Conservation (phyloP, 2,888 invertebrate genomes). For the Trileptium ribeirensis region DNA sequence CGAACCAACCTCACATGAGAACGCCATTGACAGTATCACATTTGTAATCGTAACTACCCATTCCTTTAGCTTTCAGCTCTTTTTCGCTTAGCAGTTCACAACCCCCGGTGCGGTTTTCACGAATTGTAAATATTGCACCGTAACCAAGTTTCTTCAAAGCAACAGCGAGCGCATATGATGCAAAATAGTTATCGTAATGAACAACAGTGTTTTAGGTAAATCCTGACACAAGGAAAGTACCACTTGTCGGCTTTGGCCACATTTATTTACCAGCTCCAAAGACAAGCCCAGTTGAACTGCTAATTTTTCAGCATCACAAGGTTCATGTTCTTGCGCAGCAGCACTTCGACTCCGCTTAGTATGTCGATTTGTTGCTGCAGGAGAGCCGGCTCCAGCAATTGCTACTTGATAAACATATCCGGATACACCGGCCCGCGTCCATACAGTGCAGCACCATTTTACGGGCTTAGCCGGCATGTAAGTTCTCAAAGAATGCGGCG, state of each 20-base stretch:
- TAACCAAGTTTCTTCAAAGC: neutral
- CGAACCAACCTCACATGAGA: constrained; percentile 41
- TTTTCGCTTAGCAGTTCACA: too few relatives aligned
- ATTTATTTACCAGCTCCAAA: too few relatives aligned
- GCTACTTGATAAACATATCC: constrained; percentile 18
- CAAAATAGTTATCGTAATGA: neutral
- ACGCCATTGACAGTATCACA: constrained; percentile 15
- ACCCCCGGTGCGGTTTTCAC: neutral
- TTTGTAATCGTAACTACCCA: neutral
- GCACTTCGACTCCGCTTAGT: too few relatives aligned
- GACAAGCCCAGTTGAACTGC: too few relatives aligned
- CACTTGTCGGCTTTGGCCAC: neutral
- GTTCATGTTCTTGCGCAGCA: too few relatives aligned
- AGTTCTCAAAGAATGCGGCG: neutral
- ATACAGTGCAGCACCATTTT: constrained; percentile 15
- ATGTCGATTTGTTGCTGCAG: too few relatives aligned
- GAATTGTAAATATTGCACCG: neutral
- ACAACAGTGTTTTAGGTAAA: neutral
- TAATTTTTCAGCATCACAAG: too few relatives aligned
- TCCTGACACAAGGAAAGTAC: neutral
- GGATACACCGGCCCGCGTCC: constrained; percentile 15
- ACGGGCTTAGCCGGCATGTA: constrained; percentile 14
- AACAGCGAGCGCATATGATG: neutral
- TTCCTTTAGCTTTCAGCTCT: neutral
- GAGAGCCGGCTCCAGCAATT: too few relatives aligned